phyloP scores from a whole-genome alignment of 2,888 invertebrate species.

The Netelia virgata region DNA sequence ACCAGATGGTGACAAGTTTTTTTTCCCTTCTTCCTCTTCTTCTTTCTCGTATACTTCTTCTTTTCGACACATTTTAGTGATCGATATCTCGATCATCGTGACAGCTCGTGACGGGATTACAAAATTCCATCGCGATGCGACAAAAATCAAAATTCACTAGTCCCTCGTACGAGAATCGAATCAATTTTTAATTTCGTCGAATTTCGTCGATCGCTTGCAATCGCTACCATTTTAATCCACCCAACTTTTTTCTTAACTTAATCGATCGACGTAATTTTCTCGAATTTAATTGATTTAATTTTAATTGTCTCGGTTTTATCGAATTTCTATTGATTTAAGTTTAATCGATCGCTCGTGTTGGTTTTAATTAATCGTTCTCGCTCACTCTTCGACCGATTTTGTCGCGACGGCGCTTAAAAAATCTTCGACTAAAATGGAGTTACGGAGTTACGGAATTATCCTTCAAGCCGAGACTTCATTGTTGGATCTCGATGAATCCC shows the following conservation, averaged over 20 bases:
- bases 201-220: background rate
- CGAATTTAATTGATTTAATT: background rate
- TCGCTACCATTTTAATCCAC: too few species aligned
- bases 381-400: background rate
- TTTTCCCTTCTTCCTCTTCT: constrained; percentile 12
- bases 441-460: background rate
- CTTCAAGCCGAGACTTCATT: constrained; percentile 44
- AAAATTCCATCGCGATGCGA: background rate
- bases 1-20: constrained; percentile 39
- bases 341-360: background rate
- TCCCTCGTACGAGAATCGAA: background rate
- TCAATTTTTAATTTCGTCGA: background rate
- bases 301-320: background rate
- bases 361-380: background rate
- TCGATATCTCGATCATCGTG: constrained; percentile 55
- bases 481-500: constrained; percentile 54
- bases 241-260: too few species aligned
- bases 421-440: background rate
- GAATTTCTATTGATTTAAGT: background rate
- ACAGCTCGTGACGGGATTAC: constrained; percentile 21
- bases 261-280: background rate
- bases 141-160: background rate
- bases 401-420: background rate
- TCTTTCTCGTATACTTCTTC: background rate
- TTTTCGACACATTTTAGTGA: constrained; percentile 36